These are phyloP conservation scores for Brachionus rubens DNA, from an alignment of 1,140 invertebrate genomes.

Conservation along the genomic window DNA sequence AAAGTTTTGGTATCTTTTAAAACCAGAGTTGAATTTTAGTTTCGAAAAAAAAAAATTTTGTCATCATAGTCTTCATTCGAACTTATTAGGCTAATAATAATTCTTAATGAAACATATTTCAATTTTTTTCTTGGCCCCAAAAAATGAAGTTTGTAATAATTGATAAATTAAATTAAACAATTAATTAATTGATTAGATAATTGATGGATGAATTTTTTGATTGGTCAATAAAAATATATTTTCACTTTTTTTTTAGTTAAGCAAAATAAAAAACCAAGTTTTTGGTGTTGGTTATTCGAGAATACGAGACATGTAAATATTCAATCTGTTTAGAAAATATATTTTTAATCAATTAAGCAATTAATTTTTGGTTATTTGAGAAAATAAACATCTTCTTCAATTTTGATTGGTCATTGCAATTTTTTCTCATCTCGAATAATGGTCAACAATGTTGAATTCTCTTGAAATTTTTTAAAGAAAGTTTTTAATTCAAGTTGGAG, in stretches of 20 bases:
- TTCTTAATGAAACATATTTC: constrained; percentile 35
- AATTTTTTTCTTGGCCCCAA: background rate
- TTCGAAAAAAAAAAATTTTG: constrained; percentile 6
- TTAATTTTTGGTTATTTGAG: constrained; percentile 8
- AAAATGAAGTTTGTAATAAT: too few relatives aligned
- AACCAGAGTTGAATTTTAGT: background rate
- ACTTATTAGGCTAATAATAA: constrained; percentile 13
- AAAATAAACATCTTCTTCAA: background rate
- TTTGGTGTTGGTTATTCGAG: constrained; percentile 18
- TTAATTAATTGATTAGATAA: constrained; percentile 23
- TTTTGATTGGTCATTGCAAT: background rate
- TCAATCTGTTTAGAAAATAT: background rate
- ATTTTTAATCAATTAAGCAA: constrained; percentile 14
- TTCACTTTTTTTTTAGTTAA: background rate
- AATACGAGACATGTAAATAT: background rate
- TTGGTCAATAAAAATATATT: background rate
- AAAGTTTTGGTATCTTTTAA: background rate
- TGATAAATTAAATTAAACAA: constrained; percentile 38
- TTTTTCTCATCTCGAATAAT: background rate
- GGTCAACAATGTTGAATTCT: too few relatives aligned
- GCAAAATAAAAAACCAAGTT: background rate
- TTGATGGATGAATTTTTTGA: background rate
- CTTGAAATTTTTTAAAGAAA: too few relatives aligned
- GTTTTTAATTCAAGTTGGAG: too few relatives aligned
- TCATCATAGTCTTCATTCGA: background rate